Evolutionary conservation across 2,797 vertebrate genomes (phyloP).

Genomic region (Hyperoplus lanceolatus): DNA sequence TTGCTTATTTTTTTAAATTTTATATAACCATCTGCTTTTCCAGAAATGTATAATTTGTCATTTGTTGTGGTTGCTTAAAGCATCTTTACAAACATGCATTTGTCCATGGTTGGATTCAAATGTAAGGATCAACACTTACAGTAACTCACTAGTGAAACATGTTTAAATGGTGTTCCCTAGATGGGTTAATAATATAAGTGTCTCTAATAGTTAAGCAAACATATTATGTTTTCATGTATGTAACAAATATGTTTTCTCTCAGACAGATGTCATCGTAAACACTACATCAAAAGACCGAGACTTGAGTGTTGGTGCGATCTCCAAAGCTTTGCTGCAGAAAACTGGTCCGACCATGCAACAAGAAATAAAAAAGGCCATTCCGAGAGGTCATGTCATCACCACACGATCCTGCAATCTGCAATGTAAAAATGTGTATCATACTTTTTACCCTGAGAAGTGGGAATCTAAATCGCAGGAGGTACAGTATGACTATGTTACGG

Average conservation of each 20-base stretch:
- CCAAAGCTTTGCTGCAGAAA: constrained; percentile 62
- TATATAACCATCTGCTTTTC: neutral
- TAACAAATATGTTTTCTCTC: constrained; percentile 29
- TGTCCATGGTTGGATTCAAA: neutral
- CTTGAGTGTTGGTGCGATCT: neutral
- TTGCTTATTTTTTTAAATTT: neutral
- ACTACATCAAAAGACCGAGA: rapidly evolving
- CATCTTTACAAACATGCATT: neutral
- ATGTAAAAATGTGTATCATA: constrained; percentile 80
- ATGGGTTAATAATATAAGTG: too few relatives aligned
- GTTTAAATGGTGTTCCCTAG: neutral
- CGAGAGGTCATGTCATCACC: rapidly evolving
- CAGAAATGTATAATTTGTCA: too few relatives aligned
- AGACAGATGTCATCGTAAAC: constrained; percentile 89
- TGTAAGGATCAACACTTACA: neutral
- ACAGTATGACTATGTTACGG: neutral
- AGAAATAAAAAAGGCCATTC: rapidly evolving
- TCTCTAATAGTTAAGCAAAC: neutral
- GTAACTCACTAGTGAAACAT: neutral
- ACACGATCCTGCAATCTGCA: constrained; percentile 59
- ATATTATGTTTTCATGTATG: neutral
- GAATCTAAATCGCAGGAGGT: neutral
- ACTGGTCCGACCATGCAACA: constrained; percentile 66
- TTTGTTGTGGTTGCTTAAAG: neutral
- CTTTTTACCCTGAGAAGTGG: rapidly evolving